Conservation (phyloP, 2,797 vertebrate species). For the Argentina silus region DNA sequence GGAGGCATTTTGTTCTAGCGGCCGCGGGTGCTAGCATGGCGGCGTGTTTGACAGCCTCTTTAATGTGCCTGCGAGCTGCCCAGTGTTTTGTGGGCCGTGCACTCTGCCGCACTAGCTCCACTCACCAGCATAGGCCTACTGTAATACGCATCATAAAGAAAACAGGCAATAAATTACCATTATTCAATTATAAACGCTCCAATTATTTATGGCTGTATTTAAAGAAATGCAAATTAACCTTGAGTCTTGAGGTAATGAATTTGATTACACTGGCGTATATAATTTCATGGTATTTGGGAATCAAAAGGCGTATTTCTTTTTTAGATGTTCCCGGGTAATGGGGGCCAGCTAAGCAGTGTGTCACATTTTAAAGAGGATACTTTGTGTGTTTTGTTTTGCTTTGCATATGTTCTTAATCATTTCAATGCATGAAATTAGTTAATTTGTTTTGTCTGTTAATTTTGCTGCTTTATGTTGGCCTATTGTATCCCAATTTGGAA, state of each 20-base stretch:
- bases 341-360: conserved; percentile 30
- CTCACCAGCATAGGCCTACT: not conserved
- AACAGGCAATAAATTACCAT: conserved; percentile 57
- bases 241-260: conserved; percentile 65
- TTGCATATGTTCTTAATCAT: conserved; percentile 26
- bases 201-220: conserved; percentile 65
- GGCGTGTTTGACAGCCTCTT: conserved; percentile 57
- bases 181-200: conserved; percentile 68
- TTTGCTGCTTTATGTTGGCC: not conserved
- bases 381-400: conserved; percentile 23
- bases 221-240: conserved; percentile 70
- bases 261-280: conserved; percentile 58
- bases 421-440: not conserved
- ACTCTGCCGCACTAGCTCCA: conserved; percentile 8
- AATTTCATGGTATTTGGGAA: conserved; percentile 69
- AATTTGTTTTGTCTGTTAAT: conserved; percentile 1
- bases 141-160: conserved; percentile 49
- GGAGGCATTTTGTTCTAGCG: conserved; percentile 51
- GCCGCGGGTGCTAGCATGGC: conserved; percentile 35
- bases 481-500: conserved; percentile 15
- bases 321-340: conserved; percentile 40
- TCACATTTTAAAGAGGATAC: conserved; percentile 48
- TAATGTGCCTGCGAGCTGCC: conserved; percentile 56
- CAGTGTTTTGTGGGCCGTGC: conserved; percentile 28
- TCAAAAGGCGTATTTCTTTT: conserved; percentile 54